These are phyloP conservation scores for Erynnis tages DNA, from an alignment of 2,888 invertebrate genomes.

Conservation along the genomic window DNA sequence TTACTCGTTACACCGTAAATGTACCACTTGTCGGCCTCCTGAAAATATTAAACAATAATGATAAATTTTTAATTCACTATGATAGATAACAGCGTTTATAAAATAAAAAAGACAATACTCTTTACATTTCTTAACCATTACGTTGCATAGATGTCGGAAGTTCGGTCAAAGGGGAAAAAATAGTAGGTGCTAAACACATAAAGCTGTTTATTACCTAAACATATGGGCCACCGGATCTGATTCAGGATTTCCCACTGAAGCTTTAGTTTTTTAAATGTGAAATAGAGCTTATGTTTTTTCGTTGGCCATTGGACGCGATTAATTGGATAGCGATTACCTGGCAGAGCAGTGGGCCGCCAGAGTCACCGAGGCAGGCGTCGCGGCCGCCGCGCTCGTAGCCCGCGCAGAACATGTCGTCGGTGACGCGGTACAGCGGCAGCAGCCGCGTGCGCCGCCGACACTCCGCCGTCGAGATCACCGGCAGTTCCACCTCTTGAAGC, in stretches of 20 bases:
- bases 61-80: not conserved
- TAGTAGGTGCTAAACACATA: too few species aligned
- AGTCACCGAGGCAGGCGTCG: constrained; percentile 91
- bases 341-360: constrained; percentile 90
- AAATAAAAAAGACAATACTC: too few species aligned
- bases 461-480: constrained; percentile 88
- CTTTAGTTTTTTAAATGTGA: too few species aligned
- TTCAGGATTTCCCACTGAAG: too few species aligned
- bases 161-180: too few species aligned
- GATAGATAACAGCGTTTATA: too few species aligned
- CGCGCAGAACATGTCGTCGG: constrained; percentile 92
- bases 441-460: constrained; percentile 88
- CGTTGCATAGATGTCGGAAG: too few species aligned
- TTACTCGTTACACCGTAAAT: constrained; percentile 88
- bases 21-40: constrained; percentile 77
- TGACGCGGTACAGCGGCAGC: constrained; percentile 87
- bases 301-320: not conserved
- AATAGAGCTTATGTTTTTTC: too few species aligned
- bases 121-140: too few species aligned
- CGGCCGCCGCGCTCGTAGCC: constrained; percentile 89
- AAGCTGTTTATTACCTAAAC: too few species aligned
- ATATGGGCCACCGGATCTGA: too few species aligned
- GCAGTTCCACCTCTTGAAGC: constrained; percentile 90
- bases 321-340: constrained; percentile 71
- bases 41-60: constrained; percentile 28